A percentile compares a stretch with the other conserved stretches of the same genome.
These are phyloP conservation scores for Rotaria macrura DNA, from an alignment of 2,888 invertebrate species.

Conservation along the genomic window DNA sequence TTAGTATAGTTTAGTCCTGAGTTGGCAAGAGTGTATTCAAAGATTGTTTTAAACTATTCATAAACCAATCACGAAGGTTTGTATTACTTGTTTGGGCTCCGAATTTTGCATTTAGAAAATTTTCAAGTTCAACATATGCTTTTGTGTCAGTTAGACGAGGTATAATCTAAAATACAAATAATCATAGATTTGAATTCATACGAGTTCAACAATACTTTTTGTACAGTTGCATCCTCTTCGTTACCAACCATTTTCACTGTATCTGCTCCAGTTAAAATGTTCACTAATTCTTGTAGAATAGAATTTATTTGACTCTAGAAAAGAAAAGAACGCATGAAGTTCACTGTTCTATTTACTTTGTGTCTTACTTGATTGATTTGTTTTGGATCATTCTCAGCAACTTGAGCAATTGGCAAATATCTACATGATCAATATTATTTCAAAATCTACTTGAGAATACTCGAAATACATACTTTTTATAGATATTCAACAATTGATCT, in stretches of 20 bases:
- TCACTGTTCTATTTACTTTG: not conserved
- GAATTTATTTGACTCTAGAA: not conserved
- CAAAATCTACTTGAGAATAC: too few relatives aligned
- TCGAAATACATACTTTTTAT: not conserved
- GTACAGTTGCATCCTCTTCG: not conserved
- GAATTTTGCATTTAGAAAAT: constrained; percentile 1
- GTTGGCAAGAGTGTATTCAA: not conserved
- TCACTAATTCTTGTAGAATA: not conserved
- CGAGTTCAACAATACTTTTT: not conserved
- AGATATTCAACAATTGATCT: not conserved
- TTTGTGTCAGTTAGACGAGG: not conserved
- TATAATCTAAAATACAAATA: not conserved
- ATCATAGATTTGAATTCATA: not conserved
- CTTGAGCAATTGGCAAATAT: not conserved
- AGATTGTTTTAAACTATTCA: not conserved
- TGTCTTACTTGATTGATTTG: not conserved
- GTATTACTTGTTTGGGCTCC: not conserved
- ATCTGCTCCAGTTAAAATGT: not conserved
- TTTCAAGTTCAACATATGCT: not conserved
- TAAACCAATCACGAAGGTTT: not conserved
- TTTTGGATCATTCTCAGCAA: constrained; percentile 15
- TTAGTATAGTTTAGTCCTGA: not conserved
- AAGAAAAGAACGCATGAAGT: not conserved
- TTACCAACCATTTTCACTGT: not conserved
- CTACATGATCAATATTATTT: not conserved